phyloP scores from a whole-genome alignment of 2,113 vertebrate genomes.

The Anseranas semipalmata region DNA sequence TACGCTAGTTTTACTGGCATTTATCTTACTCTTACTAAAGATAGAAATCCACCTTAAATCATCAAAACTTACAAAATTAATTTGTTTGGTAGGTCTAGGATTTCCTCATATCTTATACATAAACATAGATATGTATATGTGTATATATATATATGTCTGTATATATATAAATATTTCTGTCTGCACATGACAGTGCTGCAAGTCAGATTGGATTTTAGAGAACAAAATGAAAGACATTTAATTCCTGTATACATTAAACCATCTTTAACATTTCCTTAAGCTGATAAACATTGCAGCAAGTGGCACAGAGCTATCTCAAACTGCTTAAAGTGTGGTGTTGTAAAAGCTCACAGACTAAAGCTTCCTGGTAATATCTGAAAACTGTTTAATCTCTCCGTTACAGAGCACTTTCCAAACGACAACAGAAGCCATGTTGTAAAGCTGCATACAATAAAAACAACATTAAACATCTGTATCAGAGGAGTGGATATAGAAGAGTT shows the following conservation, averaged over 20 bases:
- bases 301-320: background rate
- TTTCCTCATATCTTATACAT: background rate
- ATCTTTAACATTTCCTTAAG: background rate
- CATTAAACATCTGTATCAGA: background rate
- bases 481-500: background rate
- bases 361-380: background rate
- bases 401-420: background rate
- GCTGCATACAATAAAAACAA: background rate
- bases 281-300: background rate
- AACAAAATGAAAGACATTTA: background rate
- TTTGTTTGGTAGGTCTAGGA: background rate
- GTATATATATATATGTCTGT: background rate
- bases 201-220: background rate
- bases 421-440: background rate
- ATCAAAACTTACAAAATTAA: background rate
- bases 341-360: background rate
- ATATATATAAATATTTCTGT: background rate
- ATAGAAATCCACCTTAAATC: background rate
- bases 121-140: background rate
- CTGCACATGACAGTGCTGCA: background rate
- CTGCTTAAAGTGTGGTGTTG: fast-evolving
- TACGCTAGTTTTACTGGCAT: background rate
- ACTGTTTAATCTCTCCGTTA: background rate
- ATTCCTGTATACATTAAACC: background rate
- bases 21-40: background rate